Base-by-base conservation (phyloP, 2,797 vertebrate genomes). In the Peromyscus nudipes region DNA sequence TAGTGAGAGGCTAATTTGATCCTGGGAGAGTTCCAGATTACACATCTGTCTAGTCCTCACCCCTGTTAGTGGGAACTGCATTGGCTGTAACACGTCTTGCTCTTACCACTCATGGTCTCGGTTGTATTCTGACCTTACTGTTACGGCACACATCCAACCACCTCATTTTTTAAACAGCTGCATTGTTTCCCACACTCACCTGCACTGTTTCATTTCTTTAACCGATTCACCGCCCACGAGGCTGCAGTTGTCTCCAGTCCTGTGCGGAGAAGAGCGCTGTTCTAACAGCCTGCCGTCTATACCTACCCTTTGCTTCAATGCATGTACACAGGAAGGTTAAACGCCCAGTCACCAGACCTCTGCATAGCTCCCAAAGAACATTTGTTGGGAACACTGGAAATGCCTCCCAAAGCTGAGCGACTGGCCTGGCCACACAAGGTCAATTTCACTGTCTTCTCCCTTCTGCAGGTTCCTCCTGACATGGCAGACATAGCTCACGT, bases 101-200 rank as follows among this genome's bases (percentile, higher is more conserved):
- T 82, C 34, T 49, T 25, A 34, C 37, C 31, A 64, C 10, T 31
- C 49, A 25, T 34, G 4, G 19, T 40, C 37, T 13, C 23, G 7
- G 31, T 43, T 64, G 27, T 10, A 43, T 23, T 71, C n/a, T 2
- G 0, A 6, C 19, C 4, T 7, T 57, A 31, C 43, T 3, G 8
- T 40, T n/a, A 40, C 1, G 3, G 17, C 3, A 4, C 3, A 4
- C 12, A 1, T 0, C 43, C 13, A 25, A 0, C 37, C 17, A 25
- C 55, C 62, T 46, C 27, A 0, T 75, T 62, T 55, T 83, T 87
- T 64, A 31, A 55, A 17, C 29, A 52, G 79, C 83, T 37, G 9
- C 34, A 0, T 82, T 21, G 2, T 64, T 60, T 95, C 40, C 69
- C 31, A 5, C 29, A 52, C 52, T 85, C n/a, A 2, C 55, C 13